phyloP scores from a whole-genome alignment of 2,113 vertebrate species.

The Axis porcinus region DNA sequence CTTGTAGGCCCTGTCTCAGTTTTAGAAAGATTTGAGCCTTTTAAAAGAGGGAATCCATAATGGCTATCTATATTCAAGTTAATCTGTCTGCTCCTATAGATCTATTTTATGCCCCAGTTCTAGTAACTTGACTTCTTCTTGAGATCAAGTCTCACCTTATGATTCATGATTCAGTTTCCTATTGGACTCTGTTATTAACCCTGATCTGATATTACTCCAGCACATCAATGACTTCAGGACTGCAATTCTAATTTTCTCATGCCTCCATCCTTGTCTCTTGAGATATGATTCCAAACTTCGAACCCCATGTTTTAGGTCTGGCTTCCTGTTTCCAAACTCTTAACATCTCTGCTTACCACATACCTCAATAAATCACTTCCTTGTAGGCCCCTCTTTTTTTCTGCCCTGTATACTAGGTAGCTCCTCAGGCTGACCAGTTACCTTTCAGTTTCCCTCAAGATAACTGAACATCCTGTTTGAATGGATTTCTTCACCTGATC shows the following conservation, averaged over 20 bases:
- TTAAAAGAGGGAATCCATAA: not conserved
- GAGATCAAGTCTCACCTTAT: not conserved
- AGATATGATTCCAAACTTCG: not conserved
- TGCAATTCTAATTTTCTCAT: not conserved
- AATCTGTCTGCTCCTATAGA: not conserved
- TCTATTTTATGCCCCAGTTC: not conserved
- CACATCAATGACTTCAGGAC: not conserved
- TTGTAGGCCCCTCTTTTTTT: not conserved
- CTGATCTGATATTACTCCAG: not conserved
- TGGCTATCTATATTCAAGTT: not conserved
- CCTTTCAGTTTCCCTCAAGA: constrained; percentile 9
- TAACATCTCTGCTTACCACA: not conserved
- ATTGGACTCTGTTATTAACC: not conserved
- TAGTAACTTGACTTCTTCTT: not conserved
- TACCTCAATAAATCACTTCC: not conserved
- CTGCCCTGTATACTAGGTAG: not conserved
- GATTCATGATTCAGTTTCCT: not conserved
- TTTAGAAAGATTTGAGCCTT: constrained; percentile 9
- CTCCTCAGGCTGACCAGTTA: not conserved
- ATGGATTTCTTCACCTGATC: not conserved
- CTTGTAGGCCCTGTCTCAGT: not conserved
- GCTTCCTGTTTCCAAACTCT: not conserved
- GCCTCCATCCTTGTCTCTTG: not conserved
- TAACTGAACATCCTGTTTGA: not conserved
- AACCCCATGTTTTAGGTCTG: not conserved